Percentiles rank a stretch among this genome's conserved stretches.
phyloP scores from a whole-genome alignment of 1,140 invertebrate genomes.

The Cydia pomonella region DNA sequence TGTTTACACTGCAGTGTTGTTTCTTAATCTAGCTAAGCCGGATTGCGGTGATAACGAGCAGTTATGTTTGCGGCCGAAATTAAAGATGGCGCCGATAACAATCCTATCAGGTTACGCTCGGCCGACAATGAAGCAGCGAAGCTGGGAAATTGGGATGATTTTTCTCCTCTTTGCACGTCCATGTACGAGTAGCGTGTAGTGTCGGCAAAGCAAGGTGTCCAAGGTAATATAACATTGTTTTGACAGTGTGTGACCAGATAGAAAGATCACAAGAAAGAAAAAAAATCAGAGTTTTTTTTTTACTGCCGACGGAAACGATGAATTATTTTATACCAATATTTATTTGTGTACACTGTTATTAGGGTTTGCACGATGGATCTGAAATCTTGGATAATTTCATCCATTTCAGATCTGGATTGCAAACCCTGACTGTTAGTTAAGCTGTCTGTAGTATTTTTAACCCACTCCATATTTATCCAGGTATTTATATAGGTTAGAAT shows the following conservation, averaged over 20 bases:
- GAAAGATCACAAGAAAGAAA: not conserved
- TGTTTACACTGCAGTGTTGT: constrained; percentile 34
- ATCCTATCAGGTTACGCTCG: constrained; percentile 68
- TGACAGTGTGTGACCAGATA: not conserved
- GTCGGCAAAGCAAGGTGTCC: constrained; percentile 47
- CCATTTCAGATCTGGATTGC: too few relatives aligned
- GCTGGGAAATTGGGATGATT: constrained; percentile 77
- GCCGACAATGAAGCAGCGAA: constrained; percentile 57
- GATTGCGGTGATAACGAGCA: constrained; percentile 25
- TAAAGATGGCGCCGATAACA: constrained; percentile 79
- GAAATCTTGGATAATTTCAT: too few relatives aligned
- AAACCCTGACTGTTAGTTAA: too few relatives aligned
- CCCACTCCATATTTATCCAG: too few relatives aligned
- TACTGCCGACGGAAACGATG: too few relatives aligned
- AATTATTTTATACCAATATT: too few relatives aligned
- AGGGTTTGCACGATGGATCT: too few relatives aligned
- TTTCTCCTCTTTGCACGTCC: constrained; percentile 74
- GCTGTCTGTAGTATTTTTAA: too few relatives aligned
- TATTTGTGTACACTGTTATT: too few relatives aligned
- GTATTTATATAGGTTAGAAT: too few relatives aligned
- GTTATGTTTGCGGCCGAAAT: constrained; percentile 68
- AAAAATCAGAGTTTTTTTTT: too few relatives aligned
- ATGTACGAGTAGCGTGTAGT: constrained; percentile 44
- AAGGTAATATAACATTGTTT: not conserved
- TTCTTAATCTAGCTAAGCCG: constrained; percentile 28